A percentile compares a stretch with the other conserved stretches of the same genome.
Evolutionary conservation across 2,113 vertebrate species (phyloP).

Genomic region (Lasiurus borealis): DNA sequence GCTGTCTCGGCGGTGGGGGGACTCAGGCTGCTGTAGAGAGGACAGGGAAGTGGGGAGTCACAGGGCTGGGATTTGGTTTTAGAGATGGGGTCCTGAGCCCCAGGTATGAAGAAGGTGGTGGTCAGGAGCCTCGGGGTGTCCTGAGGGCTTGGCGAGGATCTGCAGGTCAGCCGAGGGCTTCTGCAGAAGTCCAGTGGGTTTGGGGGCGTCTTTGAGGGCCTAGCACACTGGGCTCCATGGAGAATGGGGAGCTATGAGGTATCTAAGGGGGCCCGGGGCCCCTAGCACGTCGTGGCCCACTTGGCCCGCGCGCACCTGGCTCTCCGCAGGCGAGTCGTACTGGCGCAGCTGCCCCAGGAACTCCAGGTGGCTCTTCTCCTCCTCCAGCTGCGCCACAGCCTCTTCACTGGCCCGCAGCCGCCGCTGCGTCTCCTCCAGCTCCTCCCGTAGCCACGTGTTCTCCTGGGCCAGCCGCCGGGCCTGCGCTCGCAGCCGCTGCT

Average conservation of each 20-base stretch:
- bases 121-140: not conserved
- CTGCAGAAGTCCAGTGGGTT: not conserved
- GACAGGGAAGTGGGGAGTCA: not conserved
- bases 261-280: not conserved
- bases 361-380: slow-evolving; percentile 84
- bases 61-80: not conserved
- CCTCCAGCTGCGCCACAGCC: slow-evolving; percentile 83
- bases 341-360: slow-evolving; percentile 88
- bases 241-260: not conserved
- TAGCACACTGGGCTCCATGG: rapidly evolving
- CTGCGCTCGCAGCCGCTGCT: slow-evolving; percentile 93
- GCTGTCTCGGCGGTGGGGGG: slow-evolving; percentile 84
- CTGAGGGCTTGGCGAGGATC: not conserved
- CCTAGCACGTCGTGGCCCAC: no score
- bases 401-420: slow-evolving; percentile 82
- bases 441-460: slow-evolving; percentile 92
- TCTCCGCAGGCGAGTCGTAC: not conserved
- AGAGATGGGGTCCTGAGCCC: rapidly evolving
- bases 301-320: not conserved
- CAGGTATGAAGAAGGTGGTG: not conserved
- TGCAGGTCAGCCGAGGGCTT: not conserved
- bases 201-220: not conserved
- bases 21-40: slow-evolving; percentile 83
- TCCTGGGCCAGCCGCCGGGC: slow-evolving; percentile 92
- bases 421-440: slow-evolving; percentile 80